Conservation (phyloP, 2,888 invertebrate genomes). For the Oscheius sp. region DNA sequence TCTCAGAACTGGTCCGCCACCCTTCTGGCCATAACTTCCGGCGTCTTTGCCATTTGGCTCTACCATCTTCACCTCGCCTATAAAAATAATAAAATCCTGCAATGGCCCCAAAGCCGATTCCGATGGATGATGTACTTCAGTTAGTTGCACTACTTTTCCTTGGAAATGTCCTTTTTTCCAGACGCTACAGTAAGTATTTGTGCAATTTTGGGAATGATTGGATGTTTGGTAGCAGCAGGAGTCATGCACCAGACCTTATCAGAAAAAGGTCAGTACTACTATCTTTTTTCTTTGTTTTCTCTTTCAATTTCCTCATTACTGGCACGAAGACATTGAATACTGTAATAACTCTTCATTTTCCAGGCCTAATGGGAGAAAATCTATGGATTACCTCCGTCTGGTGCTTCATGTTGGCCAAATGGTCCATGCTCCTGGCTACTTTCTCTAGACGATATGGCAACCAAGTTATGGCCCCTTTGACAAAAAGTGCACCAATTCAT, state of each 20-base stretch:
- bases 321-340: too few relatives aligned
- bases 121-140: slow-evolving; percentile 45
- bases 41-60: slow-evolving; percentile 62
- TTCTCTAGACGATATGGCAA: slow-evolving; percentile 28
- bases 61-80: slow-evolving; percentile 67
- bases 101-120: slow-evolving; percentile 57
- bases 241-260: slow-evolving; percentile 62
- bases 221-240: slow-evolving; percentile 62
- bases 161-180: slow-evolving; percentile 32
- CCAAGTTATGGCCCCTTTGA: slow-evolving; percentile 27
- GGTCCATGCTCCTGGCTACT: slow-evolving; percentile 41
- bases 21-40: slow-evolving; percentile 63
- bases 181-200: slow-evolving; percentile 49
- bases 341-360: not conserved
- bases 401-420: slow-evolving; percentile 69
- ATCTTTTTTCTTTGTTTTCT: not conserved
- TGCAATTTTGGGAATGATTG: slow-evolving; percentile 62
- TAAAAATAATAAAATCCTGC: slow-evolving; percentile 63
- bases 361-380: slow-evolving; percentile 65
- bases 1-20: slow-evolving; percentile 67
- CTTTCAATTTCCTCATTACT: too few relatives aligned
- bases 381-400: slow-evolving; percentile 70
- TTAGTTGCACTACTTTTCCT: slow-evolving; percentile 25
- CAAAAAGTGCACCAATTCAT: slow-evolving; percentile 22
- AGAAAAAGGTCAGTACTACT: slow-evolving; percentile 38